Evolutionary conservation across 1,140 invertebrate species (phyloP).

Genomic region (Drepana arcuata): DNA sequence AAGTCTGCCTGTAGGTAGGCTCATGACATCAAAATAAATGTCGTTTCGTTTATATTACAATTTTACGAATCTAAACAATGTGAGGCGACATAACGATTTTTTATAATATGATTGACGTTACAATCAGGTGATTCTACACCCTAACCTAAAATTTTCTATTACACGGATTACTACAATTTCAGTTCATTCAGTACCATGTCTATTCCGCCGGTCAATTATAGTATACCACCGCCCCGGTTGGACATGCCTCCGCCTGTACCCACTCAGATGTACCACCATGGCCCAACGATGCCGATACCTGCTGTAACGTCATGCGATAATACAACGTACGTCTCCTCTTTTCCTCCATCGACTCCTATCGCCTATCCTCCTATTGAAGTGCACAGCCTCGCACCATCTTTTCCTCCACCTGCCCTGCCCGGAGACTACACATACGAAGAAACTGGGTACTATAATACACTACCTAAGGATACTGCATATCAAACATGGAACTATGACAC

Average conservation of each 20-base stretch:
- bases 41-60: too few species aligned
- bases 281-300: neutral
- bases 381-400: neutral
- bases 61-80: too few species aligned
- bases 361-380: neutral
- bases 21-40: too few species aligned
- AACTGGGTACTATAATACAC: too few species aligned
- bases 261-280: neutral
- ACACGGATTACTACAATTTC: too few species aligned
- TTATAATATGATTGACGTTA: too few species aligned
- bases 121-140: too few species aligned
- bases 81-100: too few species aligned
- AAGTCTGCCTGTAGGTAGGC: too few species aligned
- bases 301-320: neutral
- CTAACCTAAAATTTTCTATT: too few species aligned
- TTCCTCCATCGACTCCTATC: neutral
- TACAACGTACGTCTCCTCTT: neutral
- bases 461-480: too few species aligned
- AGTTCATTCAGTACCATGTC: slow-evolving; percentile 40
- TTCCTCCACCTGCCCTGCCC: neutral
- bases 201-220: slow-evolving; percentile 37
- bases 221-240: slow-evolving; percentile 39
- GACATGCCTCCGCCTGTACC: slow-evolving; percentile 21
- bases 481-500: too few species aligned
- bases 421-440: neutral